Conservation (phyloP, 2,113 vertebrate species). For the Scytalopus superciliaris region DNA sequence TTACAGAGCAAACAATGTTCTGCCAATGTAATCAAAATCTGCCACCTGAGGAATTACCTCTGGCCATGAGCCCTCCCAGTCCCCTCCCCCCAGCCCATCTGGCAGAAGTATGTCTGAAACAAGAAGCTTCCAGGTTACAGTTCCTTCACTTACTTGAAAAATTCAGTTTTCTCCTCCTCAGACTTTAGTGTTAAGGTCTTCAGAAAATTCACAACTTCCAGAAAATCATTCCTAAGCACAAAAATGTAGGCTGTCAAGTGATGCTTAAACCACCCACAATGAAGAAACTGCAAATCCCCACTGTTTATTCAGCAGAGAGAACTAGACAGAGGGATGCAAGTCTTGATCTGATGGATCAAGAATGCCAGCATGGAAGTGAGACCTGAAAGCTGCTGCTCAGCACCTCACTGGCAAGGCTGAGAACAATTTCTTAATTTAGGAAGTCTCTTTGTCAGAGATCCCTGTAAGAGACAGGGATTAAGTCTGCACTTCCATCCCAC, state of each 20-base stretch:
- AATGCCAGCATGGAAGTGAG: background rate
- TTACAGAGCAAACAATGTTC: background rate
- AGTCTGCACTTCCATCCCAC: background rate
- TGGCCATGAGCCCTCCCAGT: background rate
- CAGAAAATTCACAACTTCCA: constrained; percentile 95
- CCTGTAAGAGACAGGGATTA: background rate
- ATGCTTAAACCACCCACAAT: background rate
- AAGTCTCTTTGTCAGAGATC: background rate
- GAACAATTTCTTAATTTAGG: background rate
- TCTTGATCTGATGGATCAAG: background rate
- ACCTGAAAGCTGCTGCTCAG: background rate
- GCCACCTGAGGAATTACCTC: background rate
- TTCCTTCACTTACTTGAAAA: constrained; percentile 91
- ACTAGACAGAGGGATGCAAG: background rate
- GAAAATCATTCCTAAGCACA: constrained; percentile 89
- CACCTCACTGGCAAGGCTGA: background rate
- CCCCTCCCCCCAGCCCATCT: background rate
- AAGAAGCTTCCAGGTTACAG: background rate
- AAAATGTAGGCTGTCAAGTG: background rate
- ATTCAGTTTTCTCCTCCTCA: constrained; percentile 97
- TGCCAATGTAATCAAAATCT: background rate
- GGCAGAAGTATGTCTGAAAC: background rate
- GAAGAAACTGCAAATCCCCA: background rate
- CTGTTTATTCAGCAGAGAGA: background rate
- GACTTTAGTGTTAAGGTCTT: constrained; percentile 93